These are phyloP conservation scores for Porites rus DNA, from an alignment of 92 coral and sea anemone genomes.

Conservation along the genomic window DNA sequence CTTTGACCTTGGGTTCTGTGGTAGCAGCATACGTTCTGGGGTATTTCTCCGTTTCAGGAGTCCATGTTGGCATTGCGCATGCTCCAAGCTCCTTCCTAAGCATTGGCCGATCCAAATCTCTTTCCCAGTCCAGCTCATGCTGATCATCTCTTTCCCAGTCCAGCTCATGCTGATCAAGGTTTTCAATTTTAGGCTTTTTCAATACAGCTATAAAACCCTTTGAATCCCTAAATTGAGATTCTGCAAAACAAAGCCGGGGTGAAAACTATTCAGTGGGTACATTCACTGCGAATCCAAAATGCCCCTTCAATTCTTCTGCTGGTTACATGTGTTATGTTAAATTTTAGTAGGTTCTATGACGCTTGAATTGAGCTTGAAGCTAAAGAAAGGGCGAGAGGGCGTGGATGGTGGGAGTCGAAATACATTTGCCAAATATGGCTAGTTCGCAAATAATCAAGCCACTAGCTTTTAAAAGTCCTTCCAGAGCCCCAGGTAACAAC, in stretches of 20 bases:
- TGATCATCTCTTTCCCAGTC: not conserved
- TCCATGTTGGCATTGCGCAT: not conserved
- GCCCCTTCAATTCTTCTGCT: too few relatives aligned
- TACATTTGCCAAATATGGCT: too few relatives aligned
- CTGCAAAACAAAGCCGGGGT: not conserved
- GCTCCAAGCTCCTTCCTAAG: not conserved
- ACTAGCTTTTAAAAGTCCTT: too few relatives aligned
- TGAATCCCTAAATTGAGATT: slow-evolving; percentile 3
- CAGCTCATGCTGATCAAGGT: slow-evolving; percentile 1
- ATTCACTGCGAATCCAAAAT: too few relatives aligned
- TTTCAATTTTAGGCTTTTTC: slow-evolving; percentile 32
- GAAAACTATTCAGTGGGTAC: not conserved
- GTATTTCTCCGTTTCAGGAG: not conserved
- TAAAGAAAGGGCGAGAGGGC: too few relatives aligned
- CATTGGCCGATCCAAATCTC: not conserved
- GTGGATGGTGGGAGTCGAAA: too few relatives aligned
- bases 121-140: not conserved
- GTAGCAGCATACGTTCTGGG: not conserved
- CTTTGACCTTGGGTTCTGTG: slow-evolving; percentile 30
- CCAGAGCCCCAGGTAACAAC: too few relatives aligned
- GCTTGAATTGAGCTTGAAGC: too few relatives aligned
- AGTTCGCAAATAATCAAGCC: too few relatives aligned
- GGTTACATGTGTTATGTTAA: too few relatives aligned
- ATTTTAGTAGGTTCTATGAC: too few relatives aligned
- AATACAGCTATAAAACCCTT: slow-evolving; percentile 1